Percentiles rank a stretch among this genome's conserved stretches.
Conservation (phyloP, 2,888 invertebrate genomes). For the Fragum fragum region DNA sequence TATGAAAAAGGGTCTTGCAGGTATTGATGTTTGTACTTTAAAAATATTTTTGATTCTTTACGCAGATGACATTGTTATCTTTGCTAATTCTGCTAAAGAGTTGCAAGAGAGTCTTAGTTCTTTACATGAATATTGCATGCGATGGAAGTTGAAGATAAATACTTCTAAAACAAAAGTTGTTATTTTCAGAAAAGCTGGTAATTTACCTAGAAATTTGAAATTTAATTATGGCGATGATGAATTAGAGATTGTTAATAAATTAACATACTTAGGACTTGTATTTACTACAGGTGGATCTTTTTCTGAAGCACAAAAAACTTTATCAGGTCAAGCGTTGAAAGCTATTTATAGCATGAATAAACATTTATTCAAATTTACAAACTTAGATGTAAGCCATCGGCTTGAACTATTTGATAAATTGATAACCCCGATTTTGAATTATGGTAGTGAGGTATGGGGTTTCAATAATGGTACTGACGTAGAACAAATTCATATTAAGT, state of each 20-base stretch:
- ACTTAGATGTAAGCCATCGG: neutral
- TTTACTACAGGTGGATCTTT: slow-evolving; percentile 11
- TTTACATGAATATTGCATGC: no score
- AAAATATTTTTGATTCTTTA: slow-evolving; percentile 5
- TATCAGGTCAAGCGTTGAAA: slow-evolving; percentile 4
- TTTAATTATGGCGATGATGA: neutral
- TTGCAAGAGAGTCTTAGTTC: no score
- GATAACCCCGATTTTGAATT: neutral
- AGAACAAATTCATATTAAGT: neutral
- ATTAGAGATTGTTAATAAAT: neutral
- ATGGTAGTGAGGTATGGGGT: neutral
- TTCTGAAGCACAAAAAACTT: slow-evolving; percentile 6
- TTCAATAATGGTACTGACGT: neutral
- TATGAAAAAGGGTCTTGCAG: neutral
- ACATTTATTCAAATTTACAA: neutral
- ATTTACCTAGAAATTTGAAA: neutral
- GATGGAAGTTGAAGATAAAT: no score
- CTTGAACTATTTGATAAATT: neutral
- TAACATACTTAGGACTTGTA: neutral
- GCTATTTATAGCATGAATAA: no score
- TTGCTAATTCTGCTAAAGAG: neutral
- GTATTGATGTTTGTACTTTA: neutral
- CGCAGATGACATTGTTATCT: neutral
- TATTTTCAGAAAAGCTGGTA: neutral
- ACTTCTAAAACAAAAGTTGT: no score